Percentiles rank a stretch among this genome's conserved stretches.
Evolutionary conservation across 2,113 vertebrate species (phyloP).

Genomic region (Glaucomys volans): DNA sequence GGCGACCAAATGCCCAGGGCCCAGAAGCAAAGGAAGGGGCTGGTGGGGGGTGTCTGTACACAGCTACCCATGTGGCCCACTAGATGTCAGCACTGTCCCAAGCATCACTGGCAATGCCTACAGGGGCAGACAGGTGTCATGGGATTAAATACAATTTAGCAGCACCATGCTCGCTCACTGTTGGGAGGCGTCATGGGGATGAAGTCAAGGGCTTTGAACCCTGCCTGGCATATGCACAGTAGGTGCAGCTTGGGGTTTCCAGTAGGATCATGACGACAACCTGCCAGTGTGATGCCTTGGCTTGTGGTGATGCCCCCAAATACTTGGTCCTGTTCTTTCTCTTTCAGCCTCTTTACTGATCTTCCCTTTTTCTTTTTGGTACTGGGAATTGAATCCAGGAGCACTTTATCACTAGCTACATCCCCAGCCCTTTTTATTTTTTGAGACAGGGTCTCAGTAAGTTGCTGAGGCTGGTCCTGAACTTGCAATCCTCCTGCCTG

Average conservation of each 20-base stretch:
- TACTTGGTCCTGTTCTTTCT: not conserved
- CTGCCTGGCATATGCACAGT: no score
- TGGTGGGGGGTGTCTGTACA: fast-evolving
- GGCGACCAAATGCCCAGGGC: not conserved
- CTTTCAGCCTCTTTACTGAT: no score
- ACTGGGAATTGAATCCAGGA: no score
- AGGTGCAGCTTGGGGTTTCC: not conserved
- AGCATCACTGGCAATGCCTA: not conserved
- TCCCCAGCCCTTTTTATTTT: no score
- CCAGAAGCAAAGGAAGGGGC: not conserved
- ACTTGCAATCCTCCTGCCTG: no score
- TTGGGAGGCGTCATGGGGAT: not conserved
- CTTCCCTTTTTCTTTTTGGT: not conserved
- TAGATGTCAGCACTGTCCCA: not conserved
- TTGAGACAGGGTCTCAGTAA: no score
- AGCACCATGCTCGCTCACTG: not conserved
- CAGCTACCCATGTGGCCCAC: not conserved
- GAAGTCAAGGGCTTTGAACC: not conserved
- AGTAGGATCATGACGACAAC: not conserved
- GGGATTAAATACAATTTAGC: not conserved
- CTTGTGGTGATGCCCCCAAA: not conserved
- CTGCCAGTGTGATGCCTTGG: not conserved
- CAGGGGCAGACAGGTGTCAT: not conserved
- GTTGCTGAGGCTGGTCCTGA: no score
- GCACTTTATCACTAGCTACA: no score